A percentile compares a stretch with the other conserved stretches of the same genome.
Conservation (phyloP, 2,113 vertebrate genomes). For the Globicephala melas region DNA sequence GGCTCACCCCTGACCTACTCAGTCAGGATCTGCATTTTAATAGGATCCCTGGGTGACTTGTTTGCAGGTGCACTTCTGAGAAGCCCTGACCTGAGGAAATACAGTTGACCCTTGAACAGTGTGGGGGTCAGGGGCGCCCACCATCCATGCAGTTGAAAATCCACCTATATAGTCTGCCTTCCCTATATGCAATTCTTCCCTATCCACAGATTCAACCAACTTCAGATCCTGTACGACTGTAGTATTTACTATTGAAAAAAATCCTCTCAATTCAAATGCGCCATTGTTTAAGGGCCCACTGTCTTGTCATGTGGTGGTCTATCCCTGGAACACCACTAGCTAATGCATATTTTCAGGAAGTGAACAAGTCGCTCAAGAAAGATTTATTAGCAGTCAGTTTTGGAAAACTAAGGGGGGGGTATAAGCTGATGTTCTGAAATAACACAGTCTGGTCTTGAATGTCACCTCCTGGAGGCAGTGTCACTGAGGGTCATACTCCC, state of each 20-base stretch:
- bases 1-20: background rate
- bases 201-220: too few relatives aligned
- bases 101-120: too few relatives aligned
- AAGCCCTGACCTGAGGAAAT: background rate
- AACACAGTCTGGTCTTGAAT: background rate
- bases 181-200: too few relatives aligned
- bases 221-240: too few relatives aligned
- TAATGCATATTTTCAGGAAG: background rate
- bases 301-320: fast-evolving
- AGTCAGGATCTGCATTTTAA: background rate
- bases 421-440: background rate
- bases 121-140: too few relatives aligned
- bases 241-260: too few relatives aligned
- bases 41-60: background rate
- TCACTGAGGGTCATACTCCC: background rate
- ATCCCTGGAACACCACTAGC: background rate
- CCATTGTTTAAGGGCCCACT: too few relatives aligned
- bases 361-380: background rate
- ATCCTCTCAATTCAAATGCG: too few relatives aligned
- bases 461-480: background rate
- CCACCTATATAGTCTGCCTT: too few relatives aligned
- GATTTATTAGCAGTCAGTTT: background rate
- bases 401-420: background rate
- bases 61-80: background rate
- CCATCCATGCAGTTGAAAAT: too few relatives aligned